phyloP scores from a whole-genome alignment of 2,888 invertebrate species.

The Metopia argyrocephala region DNA sequence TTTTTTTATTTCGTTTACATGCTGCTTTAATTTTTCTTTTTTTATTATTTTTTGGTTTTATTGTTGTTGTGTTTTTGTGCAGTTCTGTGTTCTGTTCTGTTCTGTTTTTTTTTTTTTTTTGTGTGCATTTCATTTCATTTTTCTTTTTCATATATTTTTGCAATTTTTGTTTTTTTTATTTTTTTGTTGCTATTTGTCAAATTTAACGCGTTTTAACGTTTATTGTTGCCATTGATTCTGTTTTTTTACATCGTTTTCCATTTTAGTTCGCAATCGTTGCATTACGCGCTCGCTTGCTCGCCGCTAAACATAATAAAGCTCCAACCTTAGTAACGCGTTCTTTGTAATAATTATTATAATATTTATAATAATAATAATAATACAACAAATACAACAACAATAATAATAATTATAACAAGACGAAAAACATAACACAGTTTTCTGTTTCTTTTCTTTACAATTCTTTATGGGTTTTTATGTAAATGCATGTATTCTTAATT shows the following conservation, averaged over 20 bases:
- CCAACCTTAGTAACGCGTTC: constrained; percentile 63
- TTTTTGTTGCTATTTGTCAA: constrained; percentile 63
- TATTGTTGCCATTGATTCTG: constrained; percentile 64
- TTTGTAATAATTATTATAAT: constrained; percentile 55
- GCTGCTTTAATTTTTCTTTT: constrained; percentile 63
- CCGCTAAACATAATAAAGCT: constrained; percentile 60
- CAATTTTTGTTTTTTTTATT: constrained; percentile 21
- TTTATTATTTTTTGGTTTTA: constrained; percentile 34
- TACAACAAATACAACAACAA: constrained; percentile 26
- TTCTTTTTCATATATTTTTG: constrained; percentile 39
- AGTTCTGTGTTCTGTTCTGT: constrained; percentile 57
- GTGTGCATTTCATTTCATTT: constrained; percentile 37
- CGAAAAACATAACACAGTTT: constrained; percentile 32
- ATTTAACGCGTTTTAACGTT: constrained; percentile 65
- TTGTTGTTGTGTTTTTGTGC: constrained; percentile 38
- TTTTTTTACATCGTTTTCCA: constrained; percentile 64
- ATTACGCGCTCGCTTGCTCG: constrained; percentile 65
- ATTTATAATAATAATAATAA: neutral
- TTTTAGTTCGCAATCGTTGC: constrained; percentile 65
- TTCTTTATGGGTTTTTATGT: constrained; percentile 20
- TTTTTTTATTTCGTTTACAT: constrained; percentile 60
- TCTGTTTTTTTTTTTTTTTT: constrained; percentile 46
- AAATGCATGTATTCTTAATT: constrained; percentile 35
- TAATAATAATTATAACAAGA: constrained; percentile 25
- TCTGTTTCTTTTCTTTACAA: neutral